A percentile compares a stretch with the other conserved stretches of the same genome.
Conservation (phyloP, 2,888 invertebrate genomes). For the Sarcophaga variegata region DNA sequence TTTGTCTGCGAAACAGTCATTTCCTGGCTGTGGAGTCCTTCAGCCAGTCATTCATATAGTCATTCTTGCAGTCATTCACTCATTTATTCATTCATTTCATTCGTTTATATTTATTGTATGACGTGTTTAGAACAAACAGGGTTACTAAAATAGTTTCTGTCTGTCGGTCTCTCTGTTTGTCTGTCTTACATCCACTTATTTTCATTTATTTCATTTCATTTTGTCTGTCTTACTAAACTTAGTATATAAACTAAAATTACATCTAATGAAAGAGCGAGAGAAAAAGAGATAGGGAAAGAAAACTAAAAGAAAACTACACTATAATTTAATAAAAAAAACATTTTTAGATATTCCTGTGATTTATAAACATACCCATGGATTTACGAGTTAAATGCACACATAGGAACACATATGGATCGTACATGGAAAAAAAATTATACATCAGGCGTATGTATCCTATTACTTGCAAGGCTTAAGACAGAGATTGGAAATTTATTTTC, state of each 20-base stretch:
- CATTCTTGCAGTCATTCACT: background rate
- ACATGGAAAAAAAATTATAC: background rate
- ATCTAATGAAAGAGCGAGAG: too few relatives aligned
- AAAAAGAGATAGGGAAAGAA: background rate
- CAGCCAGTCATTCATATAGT: background rate
- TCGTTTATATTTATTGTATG: background rate
- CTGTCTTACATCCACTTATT: constrained; percentile 40
- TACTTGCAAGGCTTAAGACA: too few relatives aligned
- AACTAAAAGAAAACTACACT: background rate
- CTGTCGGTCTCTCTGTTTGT: background rate
- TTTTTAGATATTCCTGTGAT: background rate
- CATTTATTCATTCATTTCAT: background rate
- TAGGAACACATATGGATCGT: background rate
- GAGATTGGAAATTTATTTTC: too few relatives aligned
- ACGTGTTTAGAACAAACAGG: background rate
- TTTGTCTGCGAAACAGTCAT: background rate
- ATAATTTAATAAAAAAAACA: constrained; percentile 19
- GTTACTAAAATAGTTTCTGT: constrained; percentile 5
- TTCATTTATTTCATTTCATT: background rate
- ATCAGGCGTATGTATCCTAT: too few relatives aligned
- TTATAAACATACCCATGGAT: background rate
- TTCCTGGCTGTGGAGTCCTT: background rate
- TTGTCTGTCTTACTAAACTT: constrained; percentile 9
- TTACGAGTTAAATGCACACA: background rate
- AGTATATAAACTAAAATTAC: constrained; percentile 7